Evolutionary conservation across 2,113 vertebrate genomes (phyloP).

Genomic region (Onychorhynchus coronatus): DNA sequence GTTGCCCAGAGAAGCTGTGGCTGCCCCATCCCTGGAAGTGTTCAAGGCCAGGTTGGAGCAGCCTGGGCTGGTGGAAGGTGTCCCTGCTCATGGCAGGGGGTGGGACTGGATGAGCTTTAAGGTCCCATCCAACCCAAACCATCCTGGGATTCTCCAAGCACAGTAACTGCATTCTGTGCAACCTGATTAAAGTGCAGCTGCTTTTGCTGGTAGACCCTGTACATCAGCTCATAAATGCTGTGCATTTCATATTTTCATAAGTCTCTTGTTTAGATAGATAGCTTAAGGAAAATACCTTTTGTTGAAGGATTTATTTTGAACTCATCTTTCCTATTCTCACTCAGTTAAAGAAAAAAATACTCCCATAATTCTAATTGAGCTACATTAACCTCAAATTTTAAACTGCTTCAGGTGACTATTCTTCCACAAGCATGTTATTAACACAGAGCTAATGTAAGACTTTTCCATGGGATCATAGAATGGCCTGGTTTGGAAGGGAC

Average conservation of each 20-base stretch:
- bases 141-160: background rate
- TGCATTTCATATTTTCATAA: background rate
- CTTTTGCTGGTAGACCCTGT: background rate
- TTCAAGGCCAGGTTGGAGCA: background rate
- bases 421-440: background rate
- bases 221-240: background rate
- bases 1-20: background rate
- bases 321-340: background rate
- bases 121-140: background rate
- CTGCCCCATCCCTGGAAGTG: background rate
- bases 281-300: background rate
- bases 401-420: background rate
- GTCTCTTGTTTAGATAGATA: background rate
- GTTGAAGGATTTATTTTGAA: background rate
- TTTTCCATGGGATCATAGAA: background rate
- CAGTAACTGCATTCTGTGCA: background rate
- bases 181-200: background rate
- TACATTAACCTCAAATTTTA: background rate
- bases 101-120: accelerated
- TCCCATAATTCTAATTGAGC: background rate
- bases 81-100: background rate
- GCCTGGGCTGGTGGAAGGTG: accelerated
- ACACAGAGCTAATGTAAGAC: background rate
- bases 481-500: background rate
- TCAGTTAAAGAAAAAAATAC: background rate